phyloP scores from a whole-genome alignment of 2,888 invertebrate species.

The Xylota segnis region DNA sequence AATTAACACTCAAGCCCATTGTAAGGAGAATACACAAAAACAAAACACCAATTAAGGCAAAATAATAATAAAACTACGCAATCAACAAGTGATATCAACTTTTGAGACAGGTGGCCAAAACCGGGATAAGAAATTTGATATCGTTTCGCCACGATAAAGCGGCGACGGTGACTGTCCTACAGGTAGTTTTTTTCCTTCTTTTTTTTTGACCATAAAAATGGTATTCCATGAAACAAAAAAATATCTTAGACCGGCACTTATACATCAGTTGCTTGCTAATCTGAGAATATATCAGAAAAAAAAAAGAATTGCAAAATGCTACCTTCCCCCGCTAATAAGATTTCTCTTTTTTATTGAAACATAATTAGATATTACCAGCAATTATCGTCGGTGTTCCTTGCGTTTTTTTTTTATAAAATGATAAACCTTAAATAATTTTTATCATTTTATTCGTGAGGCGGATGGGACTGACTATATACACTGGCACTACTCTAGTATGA shows the following conservation, averaged over 20 bases:
- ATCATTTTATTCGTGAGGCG: constrained; percentile 48
- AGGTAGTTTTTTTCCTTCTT: too few species aligned
- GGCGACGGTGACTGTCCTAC: constrained; percentile 42
- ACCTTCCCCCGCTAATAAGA: constrained; percentile 13
- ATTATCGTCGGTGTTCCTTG: constrained; percentile 6
- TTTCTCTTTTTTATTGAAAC: constrained; percentile 8
- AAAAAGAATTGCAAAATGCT: background rate
- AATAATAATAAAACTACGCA: constrained; percentile 53
- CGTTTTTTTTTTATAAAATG: constrained; percentile 15
- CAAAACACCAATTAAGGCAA: constrained; percentile 39
- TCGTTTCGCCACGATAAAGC: constrained; percentile 51
- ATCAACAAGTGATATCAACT: constrained; percentile 74
- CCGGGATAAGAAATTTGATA: constrained; percentile 74
- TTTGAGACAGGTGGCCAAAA: constrained; percentile 74
- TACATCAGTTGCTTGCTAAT: background rate
- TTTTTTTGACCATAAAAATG: constrained; percentile 6
- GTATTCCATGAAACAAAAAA: constrained; percentile 4
- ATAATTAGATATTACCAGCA: constrained; percentile 18
- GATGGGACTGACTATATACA: constrained; percentile 50
- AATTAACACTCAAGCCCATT: constrained; percentile 47
- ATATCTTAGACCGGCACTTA: constrained; percentile 21
- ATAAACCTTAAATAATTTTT: constrained; percentile 59
- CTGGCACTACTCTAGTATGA: constrained; percentile 66
- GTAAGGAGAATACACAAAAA: constrained; percentile 18
- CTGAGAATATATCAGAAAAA: background rate